phyloP scores from a whole-genome alignment of 2,113 vertebrate genomes.

The Halichoeres trimaculatus region DNA sequence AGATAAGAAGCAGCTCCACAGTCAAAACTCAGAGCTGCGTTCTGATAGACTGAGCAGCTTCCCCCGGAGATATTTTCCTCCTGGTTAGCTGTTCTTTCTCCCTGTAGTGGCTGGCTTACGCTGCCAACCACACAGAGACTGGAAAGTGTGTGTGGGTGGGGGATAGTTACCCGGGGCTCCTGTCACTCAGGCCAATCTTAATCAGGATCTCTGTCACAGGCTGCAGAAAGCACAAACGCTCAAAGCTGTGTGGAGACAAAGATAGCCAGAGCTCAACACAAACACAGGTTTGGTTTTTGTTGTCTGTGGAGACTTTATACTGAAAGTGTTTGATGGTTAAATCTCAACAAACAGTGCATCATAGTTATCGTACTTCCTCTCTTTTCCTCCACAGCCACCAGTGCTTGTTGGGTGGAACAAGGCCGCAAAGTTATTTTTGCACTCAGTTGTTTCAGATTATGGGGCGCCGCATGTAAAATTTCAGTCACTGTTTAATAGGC shows the following conservation, averaged over 20 bases:
- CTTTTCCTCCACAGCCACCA: too few relatives aligned
- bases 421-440: too few relatives aligned
- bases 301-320: too few relatives aligned
- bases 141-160: background rate
- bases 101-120: conserved; percentile 31
- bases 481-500: too few relatives aligned
- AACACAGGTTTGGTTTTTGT: background rate
- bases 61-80: conserved; percentile 26
- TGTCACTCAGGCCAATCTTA: conserved; percentile 68
- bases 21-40: conserved; percentile 26
- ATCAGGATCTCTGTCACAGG: conserved; percentile 70
- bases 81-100: conserved; percentile 12
- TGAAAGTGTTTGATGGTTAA: too few relatives aligned
- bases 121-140: conserved; percentile 41
- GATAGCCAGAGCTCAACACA: conserved; percentile 8
- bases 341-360: too few relatives aligned
- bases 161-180: conserved; percentile 45
- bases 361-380: too few relatives aligned
- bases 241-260: conserved; percentile 34
- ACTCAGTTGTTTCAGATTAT: too few relatives aligned
- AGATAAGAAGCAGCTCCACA: conserved; percentile 30
- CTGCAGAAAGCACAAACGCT: conserved; percentile 35
- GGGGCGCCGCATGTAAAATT: too few relatives aligned
- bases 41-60: conserved; percentile 27
- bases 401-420: too few relatives aligned